These are phyloP conservation scores for Alcis repandata DNA, from an alignment of 2,888 invertebrate genomes.

Conservation along the genomic window DNA sequence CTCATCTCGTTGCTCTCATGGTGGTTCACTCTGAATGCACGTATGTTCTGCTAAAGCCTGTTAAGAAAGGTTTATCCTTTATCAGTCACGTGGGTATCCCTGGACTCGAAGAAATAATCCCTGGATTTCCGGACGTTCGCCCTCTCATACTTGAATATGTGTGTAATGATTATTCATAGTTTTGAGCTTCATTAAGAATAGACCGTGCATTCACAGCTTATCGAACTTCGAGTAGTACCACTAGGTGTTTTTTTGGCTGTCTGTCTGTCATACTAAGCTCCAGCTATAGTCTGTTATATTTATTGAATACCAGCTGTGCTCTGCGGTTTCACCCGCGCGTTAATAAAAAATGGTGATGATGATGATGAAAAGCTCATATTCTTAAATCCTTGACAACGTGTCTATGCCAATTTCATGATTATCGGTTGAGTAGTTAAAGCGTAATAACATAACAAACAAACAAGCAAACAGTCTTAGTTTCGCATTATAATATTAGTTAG, in stretches of 20 bases:
- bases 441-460: no score
- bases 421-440: no score
- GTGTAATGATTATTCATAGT: constrained; percentile 23
- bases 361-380: no score
- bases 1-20: constrained; percentile 5
- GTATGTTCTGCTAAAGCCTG: constrained; percentile 34
- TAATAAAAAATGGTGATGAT: no score
- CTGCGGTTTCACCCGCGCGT: no score
- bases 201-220: not conserved
- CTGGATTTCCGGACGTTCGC: constrained; percentile 41
- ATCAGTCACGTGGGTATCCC: constrained; percentile 40
- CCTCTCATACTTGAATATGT: constrained; percentile 18
- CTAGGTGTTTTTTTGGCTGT: not conserved
- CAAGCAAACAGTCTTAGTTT: no score
- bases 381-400: no score
- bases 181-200: not conserved
- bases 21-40: constrained; percentile 18
- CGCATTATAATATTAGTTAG: no score
- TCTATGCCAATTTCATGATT: no score
- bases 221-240: not conserved
- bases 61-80: constrained; percentile 40
- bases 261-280: not conserved
- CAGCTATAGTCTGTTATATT: no score
- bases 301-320: no score
- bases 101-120: constrained; percentile 40